Base-by-base conservation (phyloP, 1,140 invertebrate species). In the Aphidius ervi region DNA sequence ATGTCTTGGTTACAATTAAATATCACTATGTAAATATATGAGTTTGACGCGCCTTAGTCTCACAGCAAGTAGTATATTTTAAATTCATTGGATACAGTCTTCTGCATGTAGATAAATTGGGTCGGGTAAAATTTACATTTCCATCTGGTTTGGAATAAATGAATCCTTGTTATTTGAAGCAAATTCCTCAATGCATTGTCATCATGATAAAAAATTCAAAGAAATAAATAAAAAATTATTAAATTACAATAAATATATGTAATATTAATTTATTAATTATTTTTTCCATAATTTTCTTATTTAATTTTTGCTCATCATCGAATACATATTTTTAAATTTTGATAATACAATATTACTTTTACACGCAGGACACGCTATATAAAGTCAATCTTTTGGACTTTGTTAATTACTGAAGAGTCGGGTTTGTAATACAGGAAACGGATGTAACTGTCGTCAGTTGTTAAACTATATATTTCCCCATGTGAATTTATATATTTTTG, bases 371-470 rank as follows among this genome's bases (percentile, higher is more conserved):
- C 40, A 16, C 6, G 52, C 52, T 16, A 54, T 16, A 54, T 37
- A n/a, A 43, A 50, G 49, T 46, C 50, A 9, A 20, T 39, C n/a
- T 23, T 20, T 58, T 37, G 31, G 43, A 62, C 54, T 62, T 62
- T 45, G 56, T 62, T 62, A 62, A 62, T 62, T 62, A 62, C 50
- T 10, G n/a, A 58, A 62, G 61, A 58, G 43, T 55, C 43, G 47
- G 41, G 47, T 48, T 58, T 57, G 52, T 52, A 62, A 62, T 58
- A 58, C 46, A 68, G 67, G 69, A 68, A 70, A 70, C 75, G 74
- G 75, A 77, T 71, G 71, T 74, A 70, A 68, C 74, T 72, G 71
- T 77, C 76, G 72, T 75, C 72, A 65, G 62, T 68, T 67, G 68
- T 69, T 66, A 68, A 31, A 31, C 23, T 31, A 31, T 31, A 31